phyloP scores from a whole-genome alignment of 2,113 vertebrate species.

The Aptenodytes patagonicus region DNA sequence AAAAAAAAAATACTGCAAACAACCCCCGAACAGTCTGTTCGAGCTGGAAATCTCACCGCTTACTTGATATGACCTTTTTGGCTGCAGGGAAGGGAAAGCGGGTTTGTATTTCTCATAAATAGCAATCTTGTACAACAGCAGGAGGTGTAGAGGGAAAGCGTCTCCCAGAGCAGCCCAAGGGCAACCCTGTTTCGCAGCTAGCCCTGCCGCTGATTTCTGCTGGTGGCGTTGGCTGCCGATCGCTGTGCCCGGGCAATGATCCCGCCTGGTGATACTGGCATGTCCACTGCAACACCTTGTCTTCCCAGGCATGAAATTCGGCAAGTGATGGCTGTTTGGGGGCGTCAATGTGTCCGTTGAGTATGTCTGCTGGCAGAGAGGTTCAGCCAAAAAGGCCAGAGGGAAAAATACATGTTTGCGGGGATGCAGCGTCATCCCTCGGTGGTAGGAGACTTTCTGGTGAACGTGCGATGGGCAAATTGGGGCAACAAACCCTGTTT shows the following conservation, averaged over 20 bases:
- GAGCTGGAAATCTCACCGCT: neutral
- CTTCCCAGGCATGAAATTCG: rapidly evolving
- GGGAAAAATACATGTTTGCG: rapidly evolving
- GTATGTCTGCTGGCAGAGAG: neutral
- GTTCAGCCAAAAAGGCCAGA: neutral
- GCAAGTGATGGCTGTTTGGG: rapidly evolving
- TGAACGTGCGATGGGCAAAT: rapidly evolving
- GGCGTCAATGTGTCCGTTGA: neutral
- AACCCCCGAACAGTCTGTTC: conserved; percentile 46
- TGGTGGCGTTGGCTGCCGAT: neutral
- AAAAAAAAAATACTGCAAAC: neutral
- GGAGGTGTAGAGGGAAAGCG: neutral
- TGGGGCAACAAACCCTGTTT: rapidly evolving
- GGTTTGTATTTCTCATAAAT: neutral
- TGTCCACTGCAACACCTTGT: rapidly evolving
- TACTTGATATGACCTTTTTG: neutral
- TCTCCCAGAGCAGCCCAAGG: neutral
- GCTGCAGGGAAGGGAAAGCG: neutral
- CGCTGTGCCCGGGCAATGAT: neutral
- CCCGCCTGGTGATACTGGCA: neutral
- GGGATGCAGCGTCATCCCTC: rapidly evolving
- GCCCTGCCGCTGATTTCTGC: neutral
- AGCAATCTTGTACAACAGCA: neutral
- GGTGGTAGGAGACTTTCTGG: neutral
- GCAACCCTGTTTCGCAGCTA: rapidly evolving